Evolutionary conservation across 2,888 invertebrate species (phyloP).

Genomic region (Gari tellinella): DNA sequence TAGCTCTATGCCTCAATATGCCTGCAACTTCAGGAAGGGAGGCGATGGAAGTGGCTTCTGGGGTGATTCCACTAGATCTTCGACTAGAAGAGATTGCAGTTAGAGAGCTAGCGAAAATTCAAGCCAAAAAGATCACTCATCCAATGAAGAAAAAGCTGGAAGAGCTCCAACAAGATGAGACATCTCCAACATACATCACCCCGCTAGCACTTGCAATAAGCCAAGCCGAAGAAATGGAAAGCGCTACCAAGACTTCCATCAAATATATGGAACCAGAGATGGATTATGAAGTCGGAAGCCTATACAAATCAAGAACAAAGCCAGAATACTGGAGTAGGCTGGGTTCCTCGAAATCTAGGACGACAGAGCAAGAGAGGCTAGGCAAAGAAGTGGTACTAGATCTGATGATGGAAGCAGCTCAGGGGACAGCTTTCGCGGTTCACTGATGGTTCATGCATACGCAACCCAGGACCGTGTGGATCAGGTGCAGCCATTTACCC

Average conservation of each 20-base stretch:
- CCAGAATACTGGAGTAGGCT: neutral
- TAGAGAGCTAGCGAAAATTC: constrained; percentile 10
- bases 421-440: too few relatives aligned
- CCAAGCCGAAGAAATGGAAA: neutral
- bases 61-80: constrained; percentile 12
- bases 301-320: neutral
- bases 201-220: neutral
- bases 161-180: too few relatives aligned
- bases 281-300: neutral
- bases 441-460: too few relatives aligned
- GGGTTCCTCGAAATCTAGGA: too few relatives aligned
- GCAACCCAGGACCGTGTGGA: too few relatives aligned
- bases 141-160: too few relatives aligned
- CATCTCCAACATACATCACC: neutral
- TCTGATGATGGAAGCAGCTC: too few relatives aligned
- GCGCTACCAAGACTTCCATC: neutral
- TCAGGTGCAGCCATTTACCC: too few relatives aligned
- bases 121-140: constrained; percentile 3
- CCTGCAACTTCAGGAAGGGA: constrained; percentile 15
- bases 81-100: constrained; percentile 14
- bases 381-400: too few relatives aligned
- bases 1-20: constrained; percentile 18
- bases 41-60: constrained; percentile 18
- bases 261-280: neutral
- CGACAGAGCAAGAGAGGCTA: too few relatives aligned